Evolutionary conservation across 2,797 vertebrate genomes (phyloP), one percentile per base, ranked within the genome.

Genomic region (Eupleurogrammus muticus): DNA sequence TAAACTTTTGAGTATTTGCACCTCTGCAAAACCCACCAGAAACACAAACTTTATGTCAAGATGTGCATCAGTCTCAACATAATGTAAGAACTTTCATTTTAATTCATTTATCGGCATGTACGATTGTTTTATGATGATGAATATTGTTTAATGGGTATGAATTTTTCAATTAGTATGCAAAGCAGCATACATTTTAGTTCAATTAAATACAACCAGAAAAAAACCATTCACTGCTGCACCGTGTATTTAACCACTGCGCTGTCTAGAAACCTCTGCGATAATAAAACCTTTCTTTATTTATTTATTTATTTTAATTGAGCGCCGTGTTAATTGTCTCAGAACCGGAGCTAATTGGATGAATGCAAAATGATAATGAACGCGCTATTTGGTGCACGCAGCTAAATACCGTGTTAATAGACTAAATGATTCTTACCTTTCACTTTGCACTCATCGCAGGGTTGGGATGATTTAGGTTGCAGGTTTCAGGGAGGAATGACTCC

Each of bases 381-480:
- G 9, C 4, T 16, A 0, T 1, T 17, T 66, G 0, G 16, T 13
- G 17, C 9, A 0, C 51, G 8, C 40, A 21, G 13, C 24, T 4
- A 49, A 58, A 70, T 28, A 28, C 3, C 28, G 28, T 28, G 21
- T 66, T 38, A 47, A 42, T 1, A 6, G 1, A 16, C 20, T 17
- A 3, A 2, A 50, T 23, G 0, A 28, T 42, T 32, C 3, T 80
- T 81, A 89, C 79, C 84, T 77, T 50, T 68, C 54, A 75, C 53
- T 35, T 21, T 42, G 1, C 20, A 9, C 16, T 42, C 77, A 67
- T 70, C n/a, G 0, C 17, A 17, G 24, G 35, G 7, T 21, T 54
- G 32, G 16, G 56, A 12, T 24, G 60, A 9, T 17, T 49, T 2
- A 28, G 55, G 21, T 12, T 3, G 5, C n/a, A 2, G 57, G 5